Evolutionary conservation across 2,113 vertebrate genomes (phyloP).

Genomic region (Cavia porcellus): DNA sequence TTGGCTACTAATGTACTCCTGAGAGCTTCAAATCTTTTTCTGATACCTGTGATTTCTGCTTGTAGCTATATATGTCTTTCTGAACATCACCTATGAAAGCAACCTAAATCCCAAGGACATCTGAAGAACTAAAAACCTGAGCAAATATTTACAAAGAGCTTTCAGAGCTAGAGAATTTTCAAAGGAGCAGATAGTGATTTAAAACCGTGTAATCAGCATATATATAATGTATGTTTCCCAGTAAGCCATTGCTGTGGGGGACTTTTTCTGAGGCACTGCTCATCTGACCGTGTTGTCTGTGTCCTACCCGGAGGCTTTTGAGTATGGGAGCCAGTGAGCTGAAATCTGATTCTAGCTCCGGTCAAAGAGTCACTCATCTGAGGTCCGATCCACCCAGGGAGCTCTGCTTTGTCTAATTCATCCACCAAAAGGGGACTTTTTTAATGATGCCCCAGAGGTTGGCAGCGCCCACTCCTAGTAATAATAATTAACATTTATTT

Average conservation of each 20-base stretch:
- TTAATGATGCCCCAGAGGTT: background rate
- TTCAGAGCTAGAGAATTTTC: background rate
- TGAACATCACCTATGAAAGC: background rate
- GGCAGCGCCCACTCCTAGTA: background rate
- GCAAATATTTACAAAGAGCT: slow-evolving; percentile 41
- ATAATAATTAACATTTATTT: background rate
- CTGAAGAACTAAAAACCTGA: slow-evolving; percentile 27
- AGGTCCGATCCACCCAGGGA: background rate
- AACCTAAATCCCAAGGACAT: slow-evolving; percentile 38
- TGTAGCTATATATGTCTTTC: slow-evolving; percentile 29
- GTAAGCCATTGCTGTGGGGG: background rate
- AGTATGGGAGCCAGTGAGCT: background rate
- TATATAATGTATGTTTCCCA: background rate
- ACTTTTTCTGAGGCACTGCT: background rate
- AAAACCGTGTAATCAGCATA: background rate
- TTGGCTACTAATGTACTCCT: background rate
- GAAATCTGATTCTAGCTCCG: background rate
- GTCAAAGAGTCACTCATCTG: background rate
- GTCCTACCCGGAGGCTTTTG: background rate
- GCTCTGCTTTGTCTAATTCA: background rate
- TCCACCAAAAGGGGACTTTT: background rate
- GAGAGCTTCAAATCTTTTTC: slow-evolving; percentile 56
- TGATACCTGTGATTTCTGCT: slow-evolving; percentile 46
- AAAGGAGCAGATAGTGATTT: background rate
- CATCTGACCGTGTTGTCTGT: background rate